Conservation (phyloP, 2,888 invertebrate genomes). For the Allophyes oxyacanthae region DNA sequence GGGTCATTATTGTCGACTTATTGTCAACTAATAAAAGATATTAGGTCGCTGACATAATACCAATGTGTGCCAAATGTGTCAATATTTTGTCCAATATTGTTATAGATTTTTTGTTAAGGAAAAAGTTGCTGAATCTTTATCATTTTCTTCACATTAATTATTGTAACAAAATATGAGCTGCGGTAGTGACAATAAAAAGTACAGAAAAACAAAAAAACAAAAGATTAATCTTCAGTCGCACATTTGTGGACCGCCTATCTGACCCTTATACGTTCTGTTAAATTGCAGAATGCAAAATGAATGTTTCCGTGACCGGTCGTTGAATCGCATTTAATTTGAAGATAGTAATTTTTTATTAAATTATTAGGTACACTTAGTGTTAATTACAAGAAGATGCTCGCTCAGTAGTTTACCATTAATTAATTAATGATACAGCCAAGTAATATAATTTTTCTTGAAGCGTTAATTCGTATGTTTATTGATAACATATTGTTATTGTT, state of each 20-base stretch:
- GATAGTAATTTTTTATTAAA: neutral
- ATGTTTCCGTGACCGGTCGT: conserved; percentile 5
- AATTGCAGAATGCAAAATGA: conserved; percentile 13
- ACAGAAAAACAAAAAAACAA: too few relatives aligned
- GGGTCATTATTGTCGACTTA: conserved; percentile 1
- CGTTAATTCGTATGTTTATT: too few relatives aligned
- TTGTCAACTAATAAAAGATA: neutral
- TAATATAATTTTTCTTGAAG: too few relatives aligned
- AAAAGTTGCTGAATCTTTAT: neutral
- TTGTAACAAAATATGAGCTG: too few relatives aligned
- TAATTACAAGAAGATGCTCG: too few relatives aligned
- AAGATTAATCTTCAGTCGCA: neutral
- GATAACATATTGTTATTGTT: too few relatives aligned
- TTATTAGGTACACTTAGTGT: too few relatives aligned
- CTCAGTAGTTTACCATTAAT: too few relatives aligned
- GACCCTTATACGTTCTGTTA: conserved; percentile 2
- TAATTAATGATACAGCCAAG: too few relatives aligned
- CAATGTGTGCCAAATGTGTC: conserved; percentile 1
- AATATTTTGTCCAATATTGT: neutral
- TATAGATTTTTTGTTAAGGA: neutral
- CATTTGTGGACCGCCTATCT: neutral
- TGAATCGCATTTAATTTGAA: conserved; percentile 10
- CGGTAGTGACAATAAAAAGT: too few relatives aligned
- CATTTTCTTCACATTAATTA: too few relatives aligned
- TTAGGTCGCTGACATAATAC: conserved; percentile 3